Base-by-base conservation (phyloP, 2,113 vertebrate species). In the Egretta garzetta region DNA sequence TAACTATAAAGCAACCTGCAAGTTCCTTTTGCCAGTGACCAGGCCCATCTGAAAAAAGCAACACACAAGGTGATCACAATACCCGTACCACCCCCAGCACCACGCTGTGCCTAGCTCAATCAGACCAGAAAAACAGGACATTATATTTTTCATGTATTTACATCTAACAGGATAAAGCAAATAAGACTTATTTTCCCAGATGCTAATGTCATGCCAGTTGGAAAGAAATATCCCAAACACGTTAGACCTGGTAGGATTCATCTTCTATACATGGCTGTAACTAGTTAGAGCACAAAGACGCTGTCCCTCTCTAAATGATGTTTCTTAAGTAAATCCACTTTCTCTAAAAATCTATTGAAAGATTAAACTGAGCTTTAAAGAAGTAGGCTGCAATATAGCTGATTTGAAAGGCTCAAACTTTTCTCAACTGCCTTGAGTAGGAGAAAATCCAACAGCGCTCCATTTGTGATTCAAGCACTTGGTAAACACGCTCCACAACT, bases 401-500 rank as follows among this genome's bases (percentile, higher is more conserved):
- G n/a, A 86, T 86, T 53, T 76, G 80, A 83, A 94, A 96, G 76
- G 52, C 60, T 94, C 64, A 58, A 93, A 75, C 35, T 75, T 93
- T 62, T 74, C 86, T 56, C 74, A 90, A 33, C 62, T 6, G 0
- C 91, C 89, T 91, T 66, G 70, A 87, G 70, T 50, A 84, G 1
- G 12, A 94, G 70, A 88, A 93, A 91, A 88, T 24, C 71, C 94
- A 96, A 22, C 33, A 92, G 76, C 70, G 49, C 91, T 90, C 70
- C 75, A 86, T 76, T 79, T 70, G 70, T 2, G 21, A 80, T 68
- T 70, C 41, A 75, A 81, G 86, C 86, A 50, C 92, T 93, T 64
- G 76, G 90, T 86, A 86, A 95, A 95, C 90, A 94, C 62, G 27
- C 75, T 62, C 59, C 75, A 80, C 82, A 92, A 93, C 71, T 56